Percentiles rank a stretch among this genome's conserved stretches.
phyloP scores from a whole-genome alignment of 2,113 vertebrate genomes.

The Myrmecobius fasciatus region DNA sequence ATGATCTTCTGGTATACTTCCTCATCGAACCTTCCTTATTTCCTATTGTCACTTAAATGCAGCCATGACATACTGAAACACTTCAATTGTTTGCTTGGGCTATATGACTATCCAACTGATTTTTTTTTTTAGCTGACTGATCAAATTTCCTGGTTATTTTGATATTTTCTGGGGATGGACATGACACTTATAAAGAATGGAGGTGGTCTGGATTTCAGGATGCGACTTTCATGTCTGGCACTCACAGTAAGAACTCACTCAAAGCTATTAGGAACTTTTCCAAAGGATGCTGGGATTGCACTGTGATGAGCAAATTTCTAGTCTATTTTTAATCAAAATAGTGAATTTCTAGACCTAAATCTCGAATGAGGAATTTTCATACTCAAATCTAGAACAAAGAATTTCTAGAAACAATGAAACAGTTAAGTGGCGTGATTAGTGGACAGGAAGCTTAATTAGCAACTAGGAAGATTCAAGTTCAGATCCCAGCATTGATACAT shows the following conservation, averaged over 20 bases:
- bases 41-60: neutral
- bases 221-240: neutral
- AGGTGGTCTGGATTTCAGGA: neutral
- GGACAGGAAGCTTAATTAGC: neutral
- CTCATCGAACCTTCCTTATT: neutral
- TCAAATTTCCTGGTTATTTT: neutral
- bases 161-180: neutral
- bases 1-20: neutral
- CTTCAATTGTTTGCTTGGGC: neutral
- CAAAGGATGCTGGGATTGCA: neutral
- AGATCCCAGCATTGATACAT: neutral
- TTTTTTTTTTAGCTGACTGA: neutral
- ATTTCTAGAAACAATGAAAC: neutral
- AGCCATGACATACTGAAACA: neutral
- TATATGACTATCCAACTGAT: neutral
- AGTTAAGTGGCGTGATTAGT: neutral
- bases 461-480: neutral
- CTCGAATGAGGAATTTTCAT: neutral
- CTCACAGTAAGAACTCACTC: neutral
- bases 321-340: neutral
- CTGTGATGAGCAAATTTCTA: neutral
- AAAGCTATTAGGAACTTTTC: neutral
- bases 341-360: neutral
- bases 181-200: neutral
- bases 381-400: neutral